phyloP scores from a whole-genome alignment of 2,113 vertebrate species.

The Heterochromis multidens region DNA sequence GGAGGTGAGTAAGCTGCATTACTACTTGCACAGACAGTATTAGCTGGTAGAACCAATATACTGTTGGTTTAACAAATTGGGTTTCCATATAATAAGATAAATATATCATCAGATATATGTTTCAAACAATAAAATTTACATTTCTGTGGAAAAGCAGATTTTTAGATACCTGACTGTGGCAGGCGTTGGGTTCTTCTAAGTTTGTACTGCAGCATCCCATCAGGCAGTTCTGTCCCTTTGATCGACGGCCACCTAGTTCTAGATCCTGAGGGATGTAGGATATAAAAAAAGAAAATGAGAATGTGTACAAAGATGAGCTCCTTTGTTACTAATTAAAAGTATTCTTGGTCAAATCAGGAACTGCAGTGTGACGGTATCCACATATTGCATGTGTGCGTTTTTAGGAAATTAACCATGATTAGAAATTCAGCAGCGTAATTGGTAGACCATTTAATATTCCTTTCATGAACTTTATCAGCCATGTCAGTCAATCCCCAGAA shows the following conservation, averaged over 20 bases:
- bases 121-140: neutral
- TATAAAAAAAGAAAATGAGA: neutral
- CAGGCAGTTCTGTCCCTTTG: conserved; percentile 70
- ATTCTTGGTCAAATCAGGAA: neutral
- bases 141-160: neutral
- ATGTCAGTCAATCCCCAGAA: neutral
- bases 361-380: neutral
- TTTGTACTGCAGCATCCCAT: conserved; percentile 75
- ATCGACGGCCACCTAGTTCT: conserved; percentile 39
- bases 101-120: neutral
- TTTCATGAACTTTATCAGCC: neutral
- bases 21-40: neutral
- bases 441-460: neutral
- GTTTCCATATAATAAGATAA: neutral
- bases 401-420: neutral
- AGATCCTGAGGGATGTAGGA: conserved; percentile 54
- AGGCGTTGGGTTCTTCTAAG: conserved; percentile 68
- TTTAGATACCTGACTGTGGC: conserved; percentile 71
- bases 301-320: neutral
- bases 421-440: neutral
- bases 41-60: neutral
- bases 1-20: neutral
- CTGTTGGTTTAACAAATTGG: neutral
- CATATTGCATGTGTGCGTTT: neutral
- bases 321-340: neutral